These are phyloP conservation scores for Mythimna vitellina DNA, from an alignment of 2,888 invertebrate species.

Conservation along the genomic window DNA sequence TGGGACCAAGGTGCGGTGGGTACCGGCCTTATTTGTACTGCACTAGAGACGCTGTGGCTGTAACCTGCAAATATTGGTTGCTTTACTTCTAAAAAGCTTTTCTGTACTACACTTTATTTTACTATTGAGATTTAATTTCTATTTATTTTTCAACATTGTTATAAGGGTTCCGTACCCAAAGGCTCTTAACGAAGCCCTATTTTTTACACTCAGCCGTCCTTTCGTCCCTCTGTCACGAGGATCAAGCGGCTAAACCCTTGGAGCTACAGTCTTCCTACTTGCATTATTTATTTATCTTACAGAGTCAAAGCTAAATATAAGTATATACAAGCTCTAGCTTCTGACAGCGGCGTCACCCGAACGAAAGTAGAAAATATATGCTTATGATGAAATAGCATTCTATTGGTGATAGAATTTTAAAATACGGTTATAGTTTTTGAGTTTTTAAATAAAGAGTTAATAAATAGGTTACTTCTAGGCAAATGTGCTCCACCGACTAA, in stretches of 20 bases:
- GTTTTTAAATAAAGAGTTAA: too few relatives aligned
- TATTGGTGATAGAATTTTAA: too few relatives aligned
- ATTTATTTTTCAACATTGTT: not conserved
- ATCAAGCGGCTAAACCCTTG: not conserved
- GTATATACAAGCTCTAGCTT: not conserved
- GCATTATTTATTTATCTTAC: not conserved
- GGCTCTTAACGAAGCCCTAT: not conserved
- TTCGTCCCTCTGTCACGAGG: not conserved
- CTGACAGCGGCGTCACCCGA: too few relatives aligned
- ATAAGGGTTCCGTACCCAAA: not conserved
- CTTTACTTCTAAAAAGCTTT: slow-evolving; percentile 17
- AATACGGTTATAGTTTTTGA: too few relatives aligned
- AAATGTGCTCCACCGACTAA: too few relatives aligned
- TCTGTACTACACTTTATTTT: not conserved
- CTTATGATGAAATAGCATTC: too few relatives aligned
- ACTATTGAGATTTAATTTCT: slow-evolving; percentile 13
- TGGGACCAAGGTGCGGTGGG: slow-evolving; percentile 56
- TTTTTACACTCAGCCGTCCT: not conserved
- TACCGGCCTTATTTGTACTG: slow-evolving; percentile 54
- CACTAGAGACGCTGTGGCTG: slow-evolving; percentile 46
- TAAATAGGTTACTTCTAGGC: too few relatives aligned
- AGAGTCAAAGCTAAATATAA: not conserved
- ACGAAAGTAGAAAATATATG: too few relatives aligned
- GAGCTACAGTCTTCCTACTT: not conserved
- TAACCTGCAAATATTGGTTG: slow-evolving; percentile 28